phyloP scores from a whole-genome alignment of 2,113 vertebrate species.

The Aramus guarauna region DNA sequence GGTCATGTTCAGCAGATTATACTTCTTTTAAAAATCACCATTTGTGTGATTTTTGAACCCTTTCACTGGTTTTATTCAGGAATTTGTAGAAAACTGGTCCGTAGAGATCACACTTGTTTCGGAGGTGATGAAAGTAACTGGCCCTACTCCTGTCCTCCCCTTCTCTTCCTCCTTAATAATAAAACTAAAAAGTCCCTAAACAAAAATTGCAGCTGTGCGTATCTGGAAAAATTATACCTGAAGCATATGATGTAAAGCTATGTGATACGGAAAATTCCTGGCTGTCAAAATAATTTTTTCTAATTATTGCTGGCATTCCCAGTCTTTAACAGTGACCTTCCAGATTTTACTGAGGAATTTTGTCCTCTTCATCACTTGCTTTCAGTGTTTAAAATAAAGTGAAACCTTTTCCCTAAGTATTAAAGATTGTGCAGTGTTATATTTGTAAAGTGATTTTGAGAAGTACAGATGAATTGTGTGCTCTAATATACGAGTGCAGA shows the following conservation, averaged over 20 bases:
- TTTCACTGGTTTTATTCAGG: neutral
- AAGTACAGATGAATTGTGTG: neutral
- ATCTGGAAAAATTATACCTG: neutral
- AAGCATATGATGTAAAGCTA: neutral
- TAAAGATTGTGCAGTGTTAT: neutral
- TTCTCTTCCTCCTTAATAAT: neutral
- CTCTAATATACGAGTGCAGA: neutral
- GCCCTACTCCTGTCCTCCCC: neutral
- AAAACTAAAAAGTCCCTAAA: neutral
- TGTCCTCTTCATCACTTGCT: neutral
- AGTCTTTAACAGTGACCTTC: neutral
- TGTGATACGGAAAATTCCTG: neutral
- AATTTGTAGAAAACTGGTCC: neutral
- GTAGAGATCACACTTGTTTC: neutral
- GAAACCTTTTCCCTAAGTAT: neutral
- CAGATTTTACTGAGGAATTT: neutral
- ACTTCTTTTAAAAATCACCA: neutral
- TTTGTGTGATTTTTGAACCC: neutral
- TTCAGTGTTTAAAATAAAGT: neutral
- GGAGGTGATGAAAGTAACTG: neutral
- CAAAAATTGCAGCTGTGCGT: neutral
- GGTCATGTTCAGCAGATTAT: neutral
- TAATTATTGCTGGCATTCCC: neutral
- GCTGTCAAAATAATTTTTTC: neutral
- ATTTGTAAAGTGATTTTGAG: neutral